Percentiles rank a stretch among this genome's conserved stretches.
Conservation (phyloP, 1,140 invertebrate genomes). For the Temnothorax longispinosus region DNA sequence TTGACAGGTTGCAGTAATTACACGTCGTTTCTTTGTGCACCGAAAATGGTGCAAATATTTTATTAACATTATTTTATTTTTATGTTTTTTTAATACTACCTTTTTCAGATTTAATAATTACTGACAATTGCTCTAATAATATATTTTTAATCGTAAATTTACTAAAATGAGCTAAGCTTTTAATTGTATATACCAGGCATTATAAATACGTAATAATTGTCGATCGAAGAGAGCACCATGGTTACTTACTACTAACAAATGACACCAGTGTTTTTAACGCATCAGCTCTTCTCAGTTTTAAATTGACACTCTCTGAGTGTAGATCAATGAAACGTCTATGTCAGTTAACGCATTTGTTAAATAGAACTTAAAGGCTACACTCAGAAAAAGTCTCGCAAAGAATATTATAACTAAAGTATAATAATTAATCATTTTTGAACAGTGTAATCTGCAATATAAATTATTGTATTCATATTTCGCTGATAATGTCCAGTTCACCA, state of each 20-base stretch:
- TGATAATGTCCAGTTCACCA: neutral
- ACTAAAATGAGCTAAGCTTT: too few species aligned
- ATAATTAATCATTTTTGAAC: too few species aligned
- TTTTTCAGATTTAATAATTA: neutral
- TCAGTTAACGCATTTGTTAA: too few species aligned
- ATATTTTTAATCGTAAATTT: neutral
- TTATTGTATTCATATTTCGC: neutral
- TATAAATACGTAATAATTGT: neutral
- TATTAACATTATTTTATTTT: neutral
- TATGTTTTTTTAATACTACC: neutral
- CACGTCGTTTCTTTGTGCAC: too few species aligned
- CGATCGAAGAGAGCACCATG: conserved; percentile 23
- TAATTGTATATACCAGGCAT: neutral
- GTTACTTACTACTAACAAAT: conserved; percentile 13
- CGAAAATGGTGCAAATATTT: neutral
- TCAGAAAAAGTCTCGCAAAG: too few species aligned
- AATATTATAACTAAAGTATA: too few species aligned
- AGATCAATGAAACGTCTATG: too few species aligned
- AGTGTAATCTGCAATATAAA: neutral
- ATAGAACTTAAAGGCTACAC: too few species aligned
- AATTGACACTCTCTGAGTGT: too few species aligned
- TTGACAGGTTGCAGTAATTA: too few species aligned
- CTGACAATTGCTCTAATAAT: neutral
- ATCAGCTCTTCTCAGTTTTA: too few species aligned
- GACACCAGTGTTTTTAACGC: neutral